These are phyloP conservation scores for Ornithorhynchus anatinus DNA, from an alignment of 2,113 vertebrate species.

Conservation along the genomic window DNA sequence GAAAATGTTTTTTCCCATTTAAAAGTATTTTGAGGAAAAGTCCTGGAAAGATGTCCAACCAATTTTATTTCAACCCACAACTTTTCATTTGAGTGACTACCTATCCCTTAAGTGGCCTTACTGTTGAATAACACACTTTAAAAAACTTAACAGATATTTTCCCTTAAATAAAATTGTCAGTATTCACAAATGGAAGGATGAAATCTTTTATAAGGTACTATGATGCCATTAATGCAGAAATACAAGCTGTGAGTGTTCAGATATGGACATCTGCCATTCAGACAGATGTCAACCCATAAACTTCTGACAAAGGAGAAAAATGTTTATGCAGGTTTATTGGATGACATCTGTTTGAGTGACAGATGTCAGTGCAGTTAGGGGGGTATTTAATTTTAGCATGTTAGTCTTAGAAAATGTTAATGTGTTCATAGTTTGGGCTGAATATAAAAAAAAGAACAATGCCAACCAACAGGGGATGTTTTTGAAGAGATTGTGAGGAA, in stretches of 20 bases:
- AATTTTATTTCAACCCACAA: constrained; percentile 8
- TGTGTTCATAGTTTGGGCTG: constrained; percentile 18
- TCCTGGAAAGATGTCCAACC: no score
- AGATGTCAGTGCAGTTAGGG: constrained; percentile 32
- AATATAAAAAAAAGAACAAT: no score
- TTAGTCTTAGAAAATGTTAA: background rate
- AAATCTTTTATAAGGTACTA: background rate
- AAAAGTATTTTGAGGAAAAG: no score
- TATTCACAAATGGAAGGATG: background rate
- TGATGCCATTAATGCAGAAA: constrained; percentile 3
- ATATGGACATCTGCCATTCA: constrained; percentile 26
- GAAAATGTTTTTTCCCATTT: background rate
- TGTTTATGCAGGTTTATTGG: constrained; percentile 3
- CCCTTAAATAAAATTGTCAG: background rate
- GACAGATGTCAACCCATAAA: constrained; percentile 54
- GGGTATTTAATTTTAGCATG: background rate
- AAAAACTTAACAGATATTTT: background rate
- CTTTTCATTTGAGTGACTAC: constrained; percentile 17
- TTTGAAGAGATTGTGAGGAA: no score
- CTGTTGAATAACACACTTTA: background rate
- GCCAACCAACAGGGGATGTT: no score
- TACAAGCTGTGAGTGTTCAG: background rate
- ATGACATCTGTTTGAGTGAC: constrained; percentile 50
- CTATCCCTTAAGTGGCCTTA: background rate
- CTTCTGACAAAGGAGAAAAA: background rate